Base-by-base conservation (phyloP, 2,113 vertebrate genomes). In the Odobenus rosmarus region DNA sequence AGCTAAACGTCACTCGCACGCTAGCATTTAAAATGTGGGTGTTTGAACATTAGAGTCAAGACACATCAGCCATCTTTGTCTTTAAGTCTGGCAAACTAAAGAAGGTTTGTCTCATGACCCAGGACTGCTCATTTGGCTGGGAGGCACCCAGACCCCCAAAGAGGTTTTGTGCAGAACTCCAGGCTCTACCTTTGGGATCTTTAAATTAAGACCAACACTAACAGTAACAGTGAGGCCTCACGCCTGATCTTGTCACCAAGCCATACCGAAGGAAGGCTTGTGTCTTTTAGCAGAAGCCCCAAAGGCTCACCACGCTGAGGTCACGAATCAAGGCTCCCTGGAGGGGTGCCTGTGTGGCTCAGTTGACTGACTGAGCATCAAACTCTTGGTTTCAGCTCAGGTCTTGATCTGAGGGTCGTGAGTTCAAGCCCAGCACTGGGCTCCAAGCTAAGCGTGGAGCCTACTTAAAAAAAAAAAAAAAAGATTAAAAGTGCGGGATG, bases 221-320 rank as follows among this genome's bases (percentile, higher is more conserved):
- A 19, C 31, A 26, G 10, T 2, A 46, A 53, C 23, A 0, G 79
- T 21, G n/a, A 42, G 53, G 6, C 21, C 55, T 76, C 16, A 15
- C 0, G 13, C 14, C 6, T n/a, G 6, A 12, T 19, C 79, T 36
- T 4, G 2, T 36, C 85, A 71, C 31, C 46, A 24, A 31, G 62
- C 31, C n/a, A 4, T 10, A 7, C 5, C 3, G 4, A 4, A 14
- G 26, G 53, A 51, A 16, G 80, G 9, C 64, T 1, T 10, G 19
- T 2, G 71, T 19, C 64, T 26, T 53, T 24, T 36, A 39, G 39
- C 33, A 14, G 67, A 16, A 51, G 28, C 18, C 13, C 64, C 1
- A 0, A 8, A n/a, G 59, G 14, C 16, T 53, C 33, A 28, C 5
- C 0, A 0, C 1, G 19, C 6, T 19, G 81, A 21, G 46, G n/a